phyloP scores from a whole-genome alignment of 2,797 vertebrate genomes.

The Eupleurogrammus muticus region DNA sequence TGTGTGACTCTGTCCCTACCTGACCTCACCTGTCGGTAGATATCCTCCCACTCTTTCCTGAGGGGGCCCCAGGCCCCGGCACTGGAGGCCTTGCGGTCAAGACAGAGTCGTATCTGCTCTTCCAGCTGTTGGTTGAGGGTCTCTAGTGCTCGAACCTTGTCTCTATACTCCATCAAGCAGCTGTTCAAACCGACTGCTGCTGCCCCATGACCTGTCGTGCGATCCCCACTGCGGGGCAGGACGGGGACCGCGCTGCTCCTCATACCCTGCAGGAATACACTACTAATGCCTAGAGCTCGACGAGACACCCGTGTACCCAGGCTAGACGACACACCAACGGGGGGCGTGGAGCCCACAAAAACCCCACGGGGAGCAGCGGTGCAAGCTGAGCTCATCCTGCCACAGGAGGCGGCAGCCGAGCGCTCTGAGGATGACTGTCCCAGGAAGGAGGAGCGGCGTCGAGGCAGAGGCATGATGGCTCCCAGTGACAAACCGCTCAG shows the following conservation, averaged over 20 bases:
- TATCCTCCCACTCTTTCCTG: slow-evolving; percentile 89
- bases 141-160: slow-evolving; percentile 92
- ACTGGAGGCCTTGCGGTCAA: slow-evolving; percentile 88
- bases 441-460: slow-evolving; percentile 88
- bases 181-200: slow-evolving; percentile 84
- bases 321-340: slow-evolving; percentile 63
- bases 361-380: slow-evolving; percentile 42
- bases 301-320: slow-evolving; percentile 90
- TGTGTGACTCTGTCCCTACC: background rate
- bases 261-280: slow-evolving; percentile 92
- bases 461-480: slow-evolving; percentile 88
- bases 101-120: slow-evolving; percentile 87
- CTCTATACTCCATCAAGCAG: slow-evolving; percentile 92
- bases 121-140: slow-evolving; percentile 93
- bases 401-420: slow-evolving; percentile 57
- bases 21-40: slow-evolving; percentile 89
- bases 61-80: slow-evolving; percentile 87
- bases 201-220: slow-evolving; percentile 55
- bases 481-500: slow-evolving; percentile 66
- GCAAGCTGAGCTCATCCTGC: slow-evolving; percentile 45
- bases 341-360: slow-evolving; percentile 59
- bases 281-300: slow-evolving; percentile 93
- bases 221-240: slow-evolving; percentile 74
- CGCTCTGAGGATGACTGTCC: slow-evolving; percentile 82
- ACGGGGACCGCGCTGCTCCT: slow-evolving; percentile 84